Conservation (phyloP, 2,888 invertebrate species). For the Eupithecia vulgata region DNA sequence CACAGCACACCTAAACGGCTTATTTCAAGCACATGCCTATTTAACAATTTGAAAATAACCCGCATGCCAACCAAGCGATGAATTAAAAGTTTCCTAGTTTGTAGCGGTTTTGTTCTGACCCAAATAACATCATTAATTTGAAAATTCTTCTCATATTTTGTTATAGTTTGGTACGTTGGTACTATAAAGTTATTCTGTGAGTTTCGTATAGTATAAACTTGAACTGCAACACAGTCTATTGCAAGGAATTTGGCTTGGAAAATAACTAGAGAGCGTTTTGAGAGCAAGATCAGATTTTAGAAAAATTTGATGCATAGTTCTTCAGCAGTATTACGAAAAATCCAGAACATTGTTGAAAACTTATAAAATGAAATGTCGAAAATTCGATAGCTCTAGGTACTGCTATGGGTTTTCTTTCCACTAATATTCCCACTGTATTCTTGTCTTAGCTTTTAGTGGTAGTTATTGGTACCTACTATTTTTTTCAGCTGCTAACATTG, state of each 20-base stretch:
- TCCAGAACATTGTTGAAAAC: too few species aligned
- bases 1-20: background rate
- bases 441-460: too few species aligned
- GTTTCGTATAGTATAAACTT: background rate
- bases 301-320: too few species aligned
- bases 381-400: too few species aligned
- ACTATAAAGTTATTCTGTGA: background rate
- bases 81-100: slow-evolving; percentile 5
- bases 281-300: too few species aligned
- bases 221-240: background rate
- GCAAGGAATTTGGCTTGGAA: background rate
- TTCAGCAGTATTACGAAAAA: background rate
- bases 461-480: too few species aligned
- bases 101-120: background rate
- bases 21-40: background rate
- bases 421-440: too few species aligned
- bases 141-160: background rate
- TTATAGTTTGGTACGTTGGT: background rate
- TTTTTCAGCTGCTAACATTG: too few species aligned
- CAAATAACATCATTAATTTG: background rate
- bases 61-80: slow-evolving; percentile 3
- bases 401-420: too few species aligned
- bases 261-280: background rate
- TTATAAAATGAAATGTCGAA: too few species aligned
- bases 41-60: slow-evolving; percentile 1